Percentiles rank a stretch among this genome's conserved stretches.
Evolutionary conservation across 2,797 vertebrate species (phyloP).

Genomic region (Eulemur mongoz): DNA sequence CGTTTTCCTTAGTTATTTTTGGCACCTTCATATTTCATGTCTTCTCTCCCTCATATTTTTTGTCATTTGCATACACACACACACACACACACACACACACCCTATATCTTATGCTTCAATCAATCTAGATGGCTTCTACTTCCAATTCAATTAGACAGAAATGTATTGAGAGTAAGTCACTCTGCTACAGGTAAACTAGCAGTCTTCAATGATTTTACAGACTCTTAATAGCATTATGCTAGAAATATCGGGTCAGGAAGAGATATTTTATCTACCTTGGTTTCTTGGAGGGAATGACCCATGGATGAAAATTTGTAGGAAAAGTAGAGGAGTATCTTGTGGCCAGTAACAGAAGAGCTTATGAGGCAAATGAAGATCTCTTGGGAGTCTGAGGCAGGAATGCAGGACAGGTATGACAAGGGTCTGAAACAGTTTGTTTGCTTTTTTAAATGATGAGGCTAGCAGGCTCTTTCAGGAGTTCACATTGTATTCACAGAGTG

Average conservation of each 20-base stretch:
- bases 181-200: background rate
- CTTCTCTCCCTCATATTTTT: background rate
- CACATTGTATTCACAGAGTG: background rate
- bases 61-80: background rate
- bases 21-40: slow-evolving; percentile 29
- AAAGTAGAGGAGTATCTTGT: background rate
- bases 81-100: background rate
- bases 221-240: background rate
- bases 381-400: background rate
- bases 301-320: background rate
- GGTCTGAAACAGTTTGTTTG: background rate
- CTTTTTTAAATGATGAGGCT: background rate
- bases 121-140: background rate
- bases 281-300: background rate
- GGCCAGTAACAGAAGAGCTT: background rate
- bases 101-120: background rate
- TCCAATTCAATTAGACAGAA: slow-evolving; percentile 1
- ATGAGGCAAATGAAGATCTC: background rate
- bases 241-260: background rate
- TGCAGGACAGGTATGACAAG: background rate
- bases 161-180: background rate
- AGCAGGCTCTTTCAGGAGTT: background rate
- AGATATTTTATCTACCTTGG: background rate
- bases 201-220: background rate
- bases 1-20: slow-evolving; percentile 41